phyloP scores from a whole-genome alignment of 2,797 vertebrate genomes.

The Sebastes cheni region DNA sequence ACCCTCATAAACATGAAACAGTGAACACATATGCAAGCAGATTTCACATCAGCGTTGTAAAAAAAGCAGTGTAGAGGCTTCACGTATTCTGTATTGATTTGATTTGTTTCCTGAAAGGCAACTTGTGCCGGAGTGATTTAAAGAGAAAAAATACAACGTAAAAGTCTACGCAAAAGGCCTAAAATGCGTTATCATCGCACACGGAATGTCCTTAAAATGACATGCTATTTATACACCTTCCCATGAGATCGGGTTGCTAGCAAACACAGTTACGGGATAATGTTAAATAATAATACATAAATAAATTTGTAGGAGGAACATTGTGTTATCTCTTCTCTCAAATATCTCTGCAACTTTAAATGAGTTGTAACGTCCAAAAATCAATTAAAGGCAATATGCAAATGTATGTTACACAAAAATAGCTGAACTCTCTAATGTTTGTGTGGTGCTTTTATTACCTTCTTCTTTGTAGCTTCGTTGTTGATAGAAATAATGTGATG shows the following conservation, averaged over 20 bases:
- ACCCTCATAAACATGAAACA: background rate
- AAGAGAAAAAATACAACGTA: too few relatives aligned
- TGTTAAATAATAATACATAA: background rate
- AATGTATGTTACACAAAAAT: background rate
- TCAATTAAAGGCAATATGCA: background rate
- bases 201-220: too few relatives aligned
- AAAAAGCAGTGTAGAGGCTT: background rate
- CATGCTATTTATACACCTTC: too few relatives aligned
- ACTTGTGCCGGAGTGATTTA: too few relatives aligned
- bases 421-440: too few relatives aligned
- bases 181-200: too few relatives aligned
- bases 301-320: background rate
- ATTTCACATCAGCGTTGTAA: background rate
- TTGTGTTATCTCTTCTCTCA: background rate
- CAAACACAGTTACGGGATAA: background rate
- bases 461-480: conserved; percentile 58
- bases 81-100: background rate
- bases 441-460: conserved; percentile 28
- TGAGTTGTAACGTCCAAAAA: background rate
- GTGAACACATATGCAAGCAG: background rate
- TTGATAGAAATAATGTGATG: conserved; percentile 53
- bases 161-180: too few relatives aligned
- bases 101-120: background rate
- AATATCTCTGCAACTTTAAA: background rate
- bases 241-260: too few relatives aligned